phyloP scores from a whole-genome alignment of 2,888 invertebrate genomes.

The Proisotoma minuta region DNA sequence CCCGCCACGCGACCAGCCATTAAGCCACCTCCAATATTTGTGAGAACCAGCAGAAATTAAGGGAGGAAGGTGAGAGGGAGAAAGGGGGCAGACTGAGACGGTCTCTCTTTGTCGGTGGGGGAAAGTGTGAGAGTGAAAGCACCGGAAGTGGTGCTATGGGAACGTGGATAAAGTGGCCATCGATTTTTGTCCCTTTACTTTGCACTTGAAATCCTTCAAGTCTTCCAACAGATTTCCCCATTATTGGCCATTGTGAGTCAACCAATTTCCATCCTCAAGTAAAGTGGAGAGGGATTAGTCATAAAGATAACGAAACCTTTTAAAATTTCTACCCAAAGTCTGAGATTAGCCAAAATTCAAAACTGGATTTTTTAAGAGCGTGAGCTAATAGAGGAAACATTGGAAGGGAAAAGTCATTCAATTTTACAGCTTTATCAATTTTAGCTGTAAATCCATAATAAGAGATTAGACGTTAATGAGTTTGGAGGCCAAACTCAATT shows the following conservation, averaged over 20 bases:
- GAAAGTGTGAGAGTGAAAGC: constrained; percentile 8
- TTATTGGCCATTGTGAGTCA: constrained; percentile 14
- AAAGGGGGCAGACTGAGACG: constrained; percentile 13
- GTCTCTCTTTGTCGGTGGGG: too few species aligned
- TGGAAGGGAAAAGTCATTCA: too few species aligned
- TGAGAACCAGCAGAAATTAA: constrained; percentile 9
- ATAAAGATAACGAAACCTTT: not conserved
- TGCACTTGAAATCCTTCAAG: constrained; percentile 20
- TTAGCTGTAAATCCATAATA: too few species aligned
- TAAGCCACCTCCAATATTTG: too few species aligned
- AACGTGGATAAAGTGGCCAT: constrained; percentile 43
- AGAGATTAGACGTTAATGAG: too few species aligned
- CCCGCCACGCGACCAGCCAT: constrained; percentile 38
- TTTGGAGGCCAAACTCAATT: too few species aligned
- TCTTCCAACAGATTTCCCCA: not conserved
- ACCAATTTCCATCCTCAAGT: not conserved
- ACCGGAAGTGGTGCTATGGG: constrained; percentile 48
- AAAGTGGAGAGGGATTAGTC: not conserved
- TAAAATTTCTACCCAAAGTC: too few species aligned
- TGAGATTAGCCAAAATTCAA: not conserved
- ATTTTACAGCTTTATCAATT: too few species aligned
- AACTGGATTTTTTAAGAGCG: too few species aligned
- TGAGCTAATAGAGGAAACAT: too few species aligned
- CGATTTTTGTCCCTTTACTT: constrained; percentile 41
- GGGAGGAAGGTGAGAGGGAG: constrained; percentile 13